Evolutionary conservation across 2,797 vertebrate species (phyloP), one percentile per base, ranked within the genome.

Genomic region (Sebastes nivosus): DNA sequence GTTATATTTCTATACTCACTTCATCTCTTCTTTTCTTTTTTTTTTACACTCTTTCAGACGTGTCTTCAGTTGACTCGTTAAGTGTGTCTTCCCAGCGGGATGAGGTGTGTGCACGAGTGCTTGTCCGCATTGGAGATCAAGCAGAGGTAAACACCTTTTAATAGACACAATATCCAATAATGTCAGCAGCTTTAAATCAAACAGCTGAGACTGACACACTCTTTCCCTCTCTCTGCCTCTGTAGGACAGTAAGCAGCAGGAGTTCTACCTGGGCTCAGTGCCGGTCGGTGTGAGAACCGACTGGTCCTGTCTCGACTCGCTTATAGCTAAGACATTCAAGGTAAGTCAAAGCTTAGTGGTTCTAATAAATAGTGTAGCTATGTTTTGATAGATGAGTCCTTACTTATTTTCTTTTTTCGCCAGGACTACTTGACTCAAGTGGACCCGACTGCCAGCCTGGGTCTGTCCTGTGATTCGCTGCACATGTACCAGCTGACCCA

Each of bases 401-500:
- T 8, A 14, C 8, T 54, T 66, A 22, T 68, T 46, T 58, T 55
- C 4, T 16, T 57, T 81, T 81, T 59, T 25, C 1, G 2, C 12
- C 75, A 99, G 98, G 97, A 99, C 82, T 98, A 99, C 68, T 93
- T 99, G 71, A 96, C 90, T 76, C 97, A 97, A 87, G 97, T 99
- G 95, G 98, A 99, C 88, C 98, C 98, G 0, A 96, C 97, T 3
- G 93, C 96, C 22, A 98, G 97, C 0, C 89, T 99, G 88, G 98
- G 98, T 8, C 95, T 99, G 75, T 97, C 96, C 78, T 94, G 93
- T 0, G 98, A 99, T 86, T 99, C 98, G 0, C 95, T 99, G 82
- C 96, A 97, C 0, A 95, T 96, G 90, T 99, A 99, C 76, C 97
- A 96, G 89, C 94, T 99, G 89, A 96, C 94, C 86, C 97, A 97